Evolutionary conservation across 1,140 invertebrate genomes (phyloP).

Genomic region (Aphaenogaster ashmeadi): DNA sequence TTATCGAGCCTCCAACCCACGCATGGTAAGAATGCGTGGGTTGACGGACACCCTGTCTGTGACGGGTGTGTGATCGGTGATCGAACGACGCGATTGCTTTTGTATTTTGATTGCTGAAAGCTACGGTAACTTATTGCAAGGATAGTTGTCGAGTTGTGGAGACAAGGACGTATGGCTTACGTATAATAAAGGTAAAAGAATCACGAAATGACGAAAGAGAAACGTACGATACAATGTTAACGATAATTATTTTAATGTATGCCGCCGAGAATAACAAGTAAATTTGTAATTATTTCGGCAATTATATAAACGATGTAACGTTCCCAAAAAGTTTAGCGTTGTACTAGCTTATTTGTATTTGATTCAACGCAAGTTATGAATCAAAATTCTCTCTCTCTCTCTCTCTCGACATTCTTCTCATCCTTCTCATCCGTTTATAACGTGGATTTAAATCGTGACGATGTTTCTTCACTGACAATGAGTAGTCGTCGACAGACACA

Average conservation of each 20-base stretch:
- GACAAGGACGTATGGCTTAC: background rate
- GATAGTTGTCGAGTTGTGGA: background rate
- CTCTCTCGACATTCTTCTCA: background rate
- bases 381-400: slow-evolving; percentile 1
- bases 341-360: background rate
- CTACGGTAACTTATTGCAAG: background rate
- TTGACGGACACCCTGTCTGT: slow-evolving; percentile 11
- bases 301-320: background rate
- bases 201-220: background rate
- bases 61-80: background rate
- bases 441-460: background rate
- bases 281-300: background rate
- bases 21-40: slow-evolving; percentile 19
- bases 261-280: background rate
- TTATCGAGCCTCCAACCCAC: background rate
- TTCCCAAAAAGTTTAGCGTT: background rate
- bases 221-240: background rate
- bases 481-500: background rate
- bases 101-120: background rate
- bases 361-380: background rate
- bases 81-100: background rate
- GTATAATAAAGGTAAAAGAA: background rate
- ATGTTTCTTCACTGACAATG: background rate
- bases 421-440: background rate
- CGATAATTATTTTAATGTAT: background rate